Evolutionary conservation across 2,797 vertebrate genomes (phyloP).

Genomic region (Furcifer pardalis): DNA sequence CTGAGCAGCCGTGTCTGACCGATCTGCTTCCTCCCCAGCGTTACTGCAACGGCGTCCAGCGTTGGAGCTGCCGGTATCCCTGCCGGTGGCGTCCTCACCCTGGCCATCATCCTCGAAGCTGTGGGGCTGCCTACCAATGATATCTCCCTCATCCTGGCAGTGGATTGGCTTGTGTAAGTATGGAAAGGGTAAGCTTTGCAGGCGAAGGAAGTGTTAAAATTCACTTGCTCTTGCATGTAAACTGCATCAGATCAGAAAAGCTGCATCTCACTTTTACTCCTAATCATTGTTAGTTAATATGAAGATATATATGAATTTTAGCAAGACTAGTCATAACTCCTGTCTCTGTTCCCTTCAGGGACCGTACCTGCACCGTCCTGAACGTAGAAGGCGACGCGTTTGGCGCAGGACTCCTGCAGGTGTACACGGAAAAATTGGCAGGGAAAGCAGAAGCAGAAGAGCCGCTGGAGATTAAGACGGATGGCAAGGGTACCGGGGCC

Average conservation of each 20-base stretch:
- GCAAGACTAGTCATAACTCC: too few species aligned
- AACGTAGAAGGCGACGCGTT: conserved; percentile 92
- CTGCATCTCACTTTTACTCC: background rate
- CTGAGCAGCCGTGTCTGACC: background rate
- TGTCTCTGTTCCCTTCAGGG: conserved; percentile 65
- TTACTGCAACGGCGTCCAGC: conserved; percentile 90
- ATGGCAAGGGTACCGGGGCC: background rate
- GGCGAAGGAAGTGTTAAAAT: background rate
- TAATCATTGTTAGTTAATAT: too few species aligned
- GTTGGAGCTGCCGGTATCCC: conserved; percentile 92
- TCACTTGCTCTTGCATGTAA: background rate
- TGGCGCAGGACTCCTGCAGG: conserved; percentile 87
- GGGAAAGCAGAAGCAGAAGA: conserved; percentile 30
- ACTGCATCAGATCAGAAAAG: background rate
- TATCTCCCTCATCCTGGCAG: conserved; percentile 90
- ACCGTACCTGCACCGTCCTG: conserved; percentile 88
- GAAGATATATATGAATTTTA: too few species aligned
- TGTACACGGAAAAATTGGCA: conserved; percentile 75
- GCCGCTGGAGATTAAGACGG: conserved; percentile 73
- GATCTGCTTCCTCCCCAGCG: conserved; percentile 64
- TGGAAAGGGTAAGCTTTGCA: background rate
- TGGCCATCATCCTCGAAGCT: conserved; percentile 90
- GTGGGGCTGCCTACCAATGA: conserved; percentile 85
- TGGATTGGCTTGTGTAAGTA: conserved; percentile 95
- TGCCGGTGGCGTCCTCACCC: conserved; percentile 86